These are phyloP conservation scores for Trematocara variabile DNA, from an alignment of 2,113 vertebrate species.

Conservation along the genomic window DNA sequence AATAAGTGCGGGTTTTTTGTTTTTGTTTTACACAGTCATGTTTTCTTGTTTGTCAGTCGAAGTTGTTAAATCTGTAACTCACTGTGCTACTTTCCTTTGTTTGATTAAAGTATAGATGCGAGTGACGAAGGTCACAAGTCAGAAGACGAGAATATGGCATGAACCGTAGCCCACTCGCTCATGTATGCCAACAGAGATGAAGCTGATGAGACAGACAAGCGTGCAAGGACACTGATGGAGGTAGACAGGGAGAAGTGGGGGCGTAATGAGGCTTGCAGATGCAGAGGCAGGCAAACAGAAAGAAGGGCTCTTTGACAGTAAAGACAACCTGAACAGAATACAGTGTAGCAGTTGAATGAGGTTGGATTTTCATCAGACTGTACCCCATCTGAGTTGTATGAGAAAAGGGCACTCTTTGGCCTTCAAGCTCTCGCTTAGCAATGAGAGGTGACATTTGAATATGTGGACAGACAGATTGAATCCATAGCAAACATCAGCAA, in stretches of 20 bases:
- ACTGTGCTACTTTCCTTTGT: background rate
- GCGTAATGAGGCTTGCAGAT: background rate
- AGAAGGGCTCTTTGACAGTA: background rate
- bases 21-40: background rate
- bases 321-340: background rate
- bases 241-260: conserved; percentile 19
- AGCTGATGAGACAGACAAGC: background rate
- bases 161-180: conserved; percentile 13
- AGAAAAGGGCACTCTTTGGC: conserved; percentile 50
- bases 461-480: conserved; percentile 32
- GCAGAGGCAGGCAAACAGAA: background rate
- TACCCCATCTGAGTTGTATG: background rate
- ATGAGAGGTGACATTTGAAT: conserved; percentile 62
- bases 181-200: background rate
- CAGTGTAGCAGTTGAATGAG: background rate
- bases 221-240: conserved; percentile 15
- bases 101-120: background rate
- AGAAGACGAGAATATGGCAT: background rate
- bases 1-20: fast-evolving
- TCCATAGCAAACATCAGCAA: conserved; percentile 24
- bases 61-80: background rate
- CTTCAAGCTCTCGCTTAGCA: conserved; percentile 35
- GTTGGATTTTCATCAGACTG: conserved; percentile 19
- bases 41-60: background rate
- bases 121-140: conserved; percentile 7